Evolutionary conservation across 2,113 vertebrate genomes (phyloP).

Genomic region (Prolemur simus): DNA sequence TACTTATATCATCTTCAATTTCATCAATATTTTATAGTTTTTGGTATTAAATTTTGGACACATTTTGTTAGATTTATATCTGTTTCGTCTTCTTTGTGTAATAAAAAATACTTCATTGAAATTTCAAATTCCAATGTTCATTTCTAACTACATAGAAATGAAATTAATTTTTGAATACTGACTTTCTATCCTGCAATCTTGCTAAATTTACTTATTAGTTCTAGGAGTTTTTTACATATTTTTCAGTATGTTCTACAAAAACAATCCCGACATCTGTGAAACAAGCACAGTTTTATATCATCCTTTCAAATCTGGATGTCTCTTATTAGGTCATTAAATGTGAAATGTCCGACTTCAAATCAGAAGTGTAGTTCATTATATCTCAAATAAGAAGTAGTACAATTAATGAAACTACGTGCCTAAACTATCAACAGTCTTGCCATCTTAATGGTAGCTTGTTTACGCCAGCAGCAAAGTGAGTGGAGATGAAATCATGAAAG

Average conservation of each 20-base stretch:
- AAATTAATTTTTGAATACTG: neutral
- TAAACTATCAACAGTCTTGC: no score
- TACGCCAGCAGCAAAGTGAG: no score
- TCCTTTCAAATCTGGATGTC: neutral
- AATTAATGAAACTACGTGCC: no score
- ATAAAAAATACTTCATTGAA: neutral
- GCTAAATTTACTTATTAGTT: neutral
- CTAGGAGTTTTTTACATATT: neutral
- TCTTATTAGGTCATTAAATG: no score
- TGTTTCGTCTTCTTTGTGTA: neutral
- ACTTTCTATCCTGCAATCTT: neutral
- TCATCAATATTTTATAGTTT: neutral
- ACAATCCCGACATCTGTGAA: neutral
- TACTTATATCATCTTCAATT: neutral
- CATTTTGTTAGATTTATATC: neutral
- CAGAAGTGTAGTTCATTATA: no score
- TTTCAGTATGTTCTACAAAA: neutral
- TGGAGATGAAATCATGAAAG: no score
- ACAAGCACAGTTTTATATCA: neutral
- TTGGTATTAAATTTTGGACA: neutral
- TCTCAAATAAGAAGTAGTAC: no score
- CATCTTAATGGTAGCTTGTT: no score
- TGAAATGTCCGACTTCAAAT: no score
- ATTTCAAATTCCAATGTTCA: neutral
- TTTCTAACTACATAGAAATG: neutral